Evolutionary conservation across 2,797 vertebrate species (phyloP).

Genomic region (Apodemus agrarius): DNA sequence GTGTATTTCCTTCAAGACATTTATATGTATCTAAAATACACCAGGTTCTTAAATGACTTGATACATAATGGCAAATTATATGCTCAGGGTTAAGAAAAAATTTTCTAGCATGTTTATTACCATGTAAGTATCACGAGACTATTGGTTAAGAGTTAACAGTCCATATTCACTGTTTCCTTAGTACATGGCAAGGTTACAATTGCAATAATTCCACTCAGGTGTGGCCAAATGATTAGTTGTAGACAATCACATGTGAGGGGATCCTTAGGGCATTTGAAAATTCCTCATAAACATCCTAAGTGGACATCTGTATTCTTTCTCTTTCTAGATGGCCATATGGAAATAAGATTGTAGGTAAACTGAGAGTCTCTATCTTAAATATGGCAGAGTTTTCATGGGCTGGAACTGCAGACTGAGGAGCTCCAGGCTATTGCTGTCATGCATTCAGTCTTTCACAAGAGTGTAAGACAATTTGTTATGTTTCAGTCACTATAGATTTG

Average conservation of each 20-base stretch:
- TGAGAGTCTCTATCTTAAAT: not conserved
- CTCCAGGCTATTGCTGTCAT: not conserved
- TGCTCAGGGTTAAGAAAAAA: not conserved
- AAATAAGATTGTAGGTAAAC: not conserved
- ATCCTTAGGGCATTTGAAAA: not conserved
- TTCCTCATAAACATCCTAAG: not conserved
- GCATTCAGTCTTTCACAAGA: not conserved
- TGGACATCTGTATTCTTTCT: not conserved
- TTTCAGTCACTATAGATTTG: not conserved
- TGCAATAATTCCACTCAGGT: not conserved
- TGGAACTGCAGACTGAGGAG: not conserved
- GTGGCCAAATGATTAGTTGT: not conserved
- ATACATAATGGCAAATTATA: not conserved
- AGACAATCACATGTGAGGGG: not conserved
- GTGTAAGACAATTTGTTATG: not conserved
- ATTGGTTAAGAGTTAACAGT: not conserved
- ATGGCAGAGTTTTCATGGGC: not conserved
- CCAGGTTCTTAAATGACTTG: not conserved
- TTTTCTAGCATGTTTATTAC: not conserved
- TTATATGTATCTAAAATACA: not conserved
- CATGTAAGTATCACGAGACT: not conserved
- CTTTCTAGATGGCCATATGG: not conserved
- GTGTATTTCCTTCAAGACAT: not conserved
- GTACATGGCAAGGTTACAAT: not conserved
- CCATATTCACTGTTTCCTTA: not conserved